Conservation (phyloP, 2,113 vertebrate species). For the Martes martes region DNA sequence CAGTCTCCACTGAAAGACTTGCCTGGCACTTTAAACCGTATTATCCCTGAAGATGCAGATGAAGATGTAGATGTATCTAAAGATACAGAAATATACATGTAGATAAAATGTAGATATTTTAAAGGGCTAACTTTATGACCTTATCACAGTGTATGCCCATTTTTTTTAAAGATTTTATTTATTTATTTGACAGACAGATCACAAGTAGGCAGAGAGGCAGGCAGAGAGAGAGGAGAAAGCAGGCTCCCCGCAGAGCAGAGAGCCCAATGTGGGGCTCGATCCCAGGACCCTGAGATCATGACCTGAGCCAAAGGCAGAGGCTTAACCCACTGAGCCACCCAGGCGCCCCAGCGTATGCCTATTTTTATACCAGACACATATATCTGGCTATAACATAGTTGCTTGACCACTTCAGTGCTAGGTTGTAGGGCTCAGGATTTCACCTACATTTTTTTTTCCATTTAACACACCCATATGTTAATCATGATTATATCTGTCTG, state of each 20-base stretch:
- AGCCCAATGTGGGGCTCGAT: no score
- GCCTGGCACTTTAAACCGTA: neutral
- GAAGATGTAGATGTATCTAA: neutral
- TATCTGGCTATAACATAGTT: neutral
- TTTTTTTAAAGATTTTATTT: neutral
- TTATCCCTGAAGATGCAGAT: neutral
- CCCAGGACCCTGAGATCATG: no score
- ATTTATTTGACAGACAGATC: no score
- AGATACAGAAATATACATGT: neutral
- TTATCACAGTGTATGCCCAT: neutral
- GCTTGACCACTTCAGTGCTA: neutral
- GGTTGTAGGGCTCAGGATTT: neutral
- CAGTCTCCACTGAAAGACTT: neutral
- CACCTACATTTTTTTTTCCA: neutral
- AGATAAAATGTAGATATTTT: neutral
- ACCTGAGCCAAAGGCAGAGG: no score
- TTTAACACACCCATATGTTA: neutral
- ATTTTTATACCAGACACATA: neutral
- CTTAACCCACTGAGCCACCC: no score
- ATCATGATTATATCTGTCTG: neutral
- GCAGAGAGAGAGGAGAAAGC: no score
- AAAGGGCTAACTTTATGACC: neutral
- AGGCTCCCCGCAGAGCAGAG: no score
- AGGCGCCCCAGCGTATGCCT: no score
- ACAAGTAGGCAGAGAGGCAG: no score